phyloP scores from a whole-genome alignment of 2,113 vertebrate genomes.

The Solea solea region DNA sequence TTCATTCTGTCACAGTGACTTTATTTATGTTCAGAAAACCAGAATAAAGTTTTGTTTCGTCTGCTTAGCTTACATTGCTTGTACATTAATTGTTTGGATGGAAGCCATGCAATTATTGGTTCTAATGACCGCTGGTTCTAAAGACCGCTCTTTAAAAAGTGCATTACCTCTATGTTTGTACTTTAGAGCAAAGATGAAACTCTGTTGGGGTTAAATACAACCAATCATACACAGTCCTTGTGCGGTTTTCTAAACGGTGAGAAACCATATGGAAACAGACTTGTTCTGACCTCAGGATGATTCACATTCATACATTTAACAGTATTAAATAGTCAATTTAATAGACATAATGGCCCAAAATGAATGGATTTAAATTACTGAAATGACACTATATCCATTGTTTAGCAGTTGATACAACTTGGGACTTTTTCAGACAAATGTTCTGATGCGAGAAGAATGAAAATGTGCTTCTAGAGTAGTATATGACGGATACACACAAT shows the following conservation, averaged over 20 bases:
- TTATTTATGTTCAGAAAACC: too few species aligned
- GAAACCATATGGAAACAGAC: neutral
- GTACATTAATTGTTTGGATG: too few species aligned
- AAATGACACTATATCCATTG: neutral
- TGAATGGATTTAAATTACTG: constrained; percentile 17
- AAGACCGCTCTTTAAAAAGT: too few species aligned
- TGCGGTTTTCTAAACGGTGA: neutral
- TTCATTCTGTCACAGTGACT: too few species aligned
- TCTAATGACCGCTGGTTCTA: too few species aligned
- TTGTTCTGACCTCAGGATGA: neutral
- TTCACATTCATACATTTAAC: constrained; percentile 3
- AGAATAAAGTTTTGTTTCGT: too few species aligned
- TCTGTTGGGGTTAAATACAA: too few species aligned
- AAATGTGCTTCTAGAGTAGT: neutral
- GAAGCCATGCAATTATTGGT: too few species aligned
- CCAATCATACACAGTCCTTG: neutral
- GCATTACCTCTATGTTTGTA: too few species aligned
- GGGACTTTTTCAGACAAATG: neutral
- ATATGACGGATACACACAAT: neutral
- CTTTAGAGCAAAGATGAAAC: too few species aligned
- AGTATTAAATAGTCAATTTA: constrained; percentile 18
- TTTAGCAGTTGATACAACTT: neutral
- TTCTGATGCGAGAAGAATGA: neutral
- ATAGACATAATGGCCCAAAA: constrained; percentile 8
- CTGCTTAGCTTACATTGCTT: too few species aligned